Conservation (phyloP, 2,113 vertebrate genomes). For the Choloepus hoffmanni region DNA sequence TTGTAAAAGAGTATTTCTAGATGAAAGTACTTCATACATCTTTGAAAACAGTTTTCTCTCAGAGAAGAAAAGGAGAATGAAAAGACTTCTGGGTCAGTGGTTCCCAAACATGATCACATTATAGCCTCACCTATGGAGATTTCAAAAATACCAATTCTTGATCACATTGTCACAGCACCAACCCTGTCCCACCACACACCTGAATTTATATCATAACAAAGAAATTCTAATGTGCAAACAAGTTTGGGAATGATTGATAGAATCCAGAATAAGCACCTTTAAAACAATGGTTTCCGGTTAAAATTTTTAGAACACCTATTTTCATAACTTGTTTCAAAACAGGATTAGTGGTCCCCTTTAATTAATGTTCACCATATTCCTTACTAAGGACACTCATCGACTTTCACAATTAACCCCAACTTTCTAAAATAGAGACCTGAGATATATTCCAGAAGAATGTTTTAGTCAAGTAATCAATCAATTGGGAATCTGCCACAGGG, state of each 20-base stretch:
- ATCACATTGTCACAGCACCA: too few relatives aligned
- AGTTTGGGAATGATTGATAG: not conserved
- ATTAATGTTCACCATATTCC: too few relatives aligned
- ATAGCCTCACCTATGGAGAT: not conserved
- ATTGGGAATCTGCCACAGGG: too few relatives aligned
- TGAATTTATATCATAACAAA: accelerated
- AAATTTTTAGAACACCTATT: not conserved
- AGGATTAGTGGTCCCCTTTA: not conserved
- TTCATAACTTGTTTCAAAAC: not conserved
- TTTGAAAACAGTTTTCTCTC: not conserved
- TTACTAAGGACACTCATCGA: not conserved
- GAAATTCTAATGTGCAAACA: not conserved
- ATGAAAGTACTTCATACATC: not conserved
- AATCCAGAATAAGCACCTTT: not conserved
- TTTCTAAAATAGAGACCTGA: not conserved
- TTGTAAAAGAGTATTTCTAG: not conserved
- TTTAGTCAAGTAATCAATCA: too few relatives aligned
- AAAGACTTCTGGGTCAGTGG: not conserved
- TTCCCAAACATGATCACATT: not conserved
- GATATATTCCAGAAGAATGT: too few relatives aligned
- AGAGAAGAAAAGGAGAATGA: not conserved
- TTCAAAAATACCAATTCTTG: not conserved
- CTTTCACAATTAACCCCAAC: too few relatives aligned
- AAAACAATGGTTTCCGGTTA: not conserved
- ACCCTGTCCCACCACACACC: too few relatives aligned